phyloP scores from a whole-genome alignment of 2,113 vertebrate genomes.

The Sphaerodactylus townsendi region DNA sequence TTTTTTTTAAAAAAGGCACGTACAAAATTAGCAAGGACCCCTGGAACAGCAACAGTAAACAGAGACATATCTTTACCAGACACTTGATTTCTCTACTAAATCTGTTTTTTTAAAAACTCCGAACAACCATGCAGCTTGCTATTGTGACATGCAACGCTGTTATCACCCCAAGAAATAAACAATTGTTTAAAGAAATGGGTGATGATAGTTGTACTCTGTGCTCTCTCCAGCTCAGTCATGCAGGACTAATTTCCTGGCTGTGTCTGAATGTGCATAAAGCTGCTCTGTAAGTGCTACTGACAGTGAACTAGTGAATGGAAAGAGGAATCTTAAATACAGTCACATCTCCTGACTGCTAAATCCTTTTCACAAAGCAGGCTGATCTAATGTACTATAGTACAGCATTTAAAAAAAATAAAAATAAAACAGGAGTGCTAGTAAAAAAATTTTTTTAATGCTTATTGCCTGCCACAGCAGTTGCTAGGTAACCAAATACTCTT shows the following conservation, averaged over 20 bases:
- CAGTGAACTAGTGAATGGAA: slow-evolving; percentile 83
- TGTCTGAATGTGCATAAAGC: slow-evolving; percentile 82
- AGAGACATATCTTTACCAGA: slow-evolving; percentile 16
- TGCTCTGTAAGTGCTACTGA: slow-evolving; percentile 77
- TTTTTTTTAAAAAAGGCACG: slow-evolving; percentile 18
- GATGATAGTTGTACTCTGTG: slow-evolving; percentile 59
- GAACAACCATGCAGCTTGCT: not conserved
- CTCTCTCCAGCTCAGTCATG: slow-evolving; percentile 75
- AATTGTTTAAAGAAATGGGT: slow-evolving; percentile 74
- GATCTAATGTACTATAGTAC: slow-evolving; percentile 64
- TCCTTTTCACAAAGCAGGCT: slow-evolving; percentile 74
- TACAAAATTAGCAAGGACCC: not conserved
- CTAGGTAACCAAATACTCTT: slow-evolving; percentile 68
- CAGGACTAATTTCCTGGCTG: slow-evolving; percentile 85
- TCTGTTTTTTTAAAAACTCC: slow-evolving; percentile 14
- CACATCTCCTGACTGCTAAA: slow-evolving; percentile 83
- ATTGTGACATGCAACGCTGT: slow-evolving; percentile 70
- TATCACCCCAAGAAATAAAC: slow-evolving; percentile 75
- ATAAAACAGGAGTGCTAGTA: slow-evolving; percentile 39
- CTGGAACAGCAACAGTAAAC: not conserved
- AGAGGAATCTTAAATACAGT: slow-evolving; percentile 82
- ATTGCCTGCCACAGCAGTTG: slow-evolving; percentile 57
- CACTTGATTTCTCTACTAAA: slow-evolving; percentile 40
- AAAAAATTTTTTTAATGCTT: slow-evolving; percentile 62
- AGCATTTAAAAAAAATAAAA: slow-evolving; percentile 5